Base-by-base conservation (phyloP, 2,888 invertebrate species). In the Nomada goodeniana region DNA sequence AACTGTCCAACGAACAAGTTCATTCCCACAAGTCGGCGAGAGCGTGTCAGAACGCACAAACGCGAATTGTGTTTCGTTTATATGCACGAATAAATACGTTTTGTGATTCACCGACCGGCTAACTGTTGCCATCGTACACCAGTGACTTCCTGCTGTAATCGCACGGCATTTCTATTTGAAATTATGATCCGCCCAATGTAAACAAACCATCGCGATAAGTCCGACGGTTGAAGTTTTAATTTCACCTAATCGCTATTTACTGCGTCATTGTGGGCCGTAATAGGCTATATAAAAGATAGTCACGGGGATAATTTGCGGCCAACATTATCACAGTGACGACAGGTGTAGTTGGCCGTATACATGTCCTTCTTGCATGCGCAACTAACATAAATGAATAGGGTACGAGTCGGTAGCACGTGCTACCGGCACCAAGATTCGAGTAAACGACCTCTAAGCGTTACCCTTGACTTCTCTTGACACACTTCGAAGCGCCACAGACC, bases 331-430 rank as follows among this genome's bases (percentile, higher is more conserved):
- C 78, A 72, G 71, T 70, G 88, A 88, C 89, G 90, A 91, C 91
- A 89, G 88, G 89, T 90, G 89, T 89, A 90, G 87, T 89, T 89
- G 86, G 86, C 88, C 84, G 80, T 88, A 88, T 88, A 88, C 90
- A 89, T 88, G 91, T 90, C 86, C 87, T 84, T 90, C 85, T 91
- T 89, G 91, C 91, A 92, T 92, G 92, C 88, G 83, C 86, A 89
- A 88, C 82, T 83, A 85, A 87, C 90, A 89, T 91, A 88, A 90
- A 88, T 86, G 88, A 86, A 89, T 86, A 83, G 88, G 83, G 76
- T 84, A 81, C 79, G 81, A 80, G 87, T 18, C 18, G 52, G 60
- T 60, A 76, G 82, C 87, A 82, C 87, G 82, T 83, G 85, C 80
- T 80, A 72, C 77, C 63, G 47, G 73, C 55, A 36, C 68, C 82